Percentiles rank a stretch among this genome's conserved stretches.
These are phyloP conservation scores for Chionis minor DNA, from an alignment of 2,113 vertebrate species.

Conservation along the genomic window DNA sequence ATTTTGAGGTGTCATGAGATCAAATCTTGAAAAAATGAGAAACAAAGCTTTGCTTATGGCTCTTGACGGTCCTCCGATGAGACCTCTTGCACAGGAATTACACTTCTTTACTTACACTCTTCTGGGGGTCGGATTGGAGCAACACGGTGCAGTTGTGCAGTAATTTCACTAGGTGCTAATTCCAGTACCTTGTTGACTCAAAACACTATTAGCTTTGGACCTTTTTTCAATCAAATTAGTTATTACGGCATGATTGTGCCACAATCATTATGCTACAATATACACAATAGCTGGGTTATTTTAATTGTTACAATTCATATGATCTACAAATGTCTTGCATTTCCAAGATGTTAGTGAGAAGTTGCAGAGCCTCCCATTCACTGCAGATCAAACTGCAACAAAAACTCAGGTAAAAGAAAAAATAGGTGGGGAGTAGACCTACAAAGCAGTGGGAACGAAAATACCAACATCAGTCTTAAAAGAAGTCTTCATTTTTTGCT, in stretches of 20 bases:
- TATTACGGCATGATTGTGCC: background rate
- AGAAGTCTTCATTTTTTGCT: background rate
- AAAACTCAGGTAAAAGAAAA: background rate
- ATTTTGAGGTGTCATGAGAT: background rate
- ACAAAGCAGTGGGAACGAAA: background rate
- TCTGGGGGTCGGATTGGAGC: background rate
- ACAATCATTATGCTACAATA: background rate
- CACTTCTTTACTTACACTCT: background rate
- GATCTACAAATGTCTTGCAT: background rate
- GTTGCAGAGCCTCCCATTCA: background rate
- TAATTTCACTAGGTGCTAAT: background rate
- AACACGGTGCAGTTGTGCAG: background rate
- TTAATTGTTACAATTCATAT: background rate
- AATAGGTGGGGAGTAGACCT: background rate
- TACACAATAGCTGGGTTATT: rapidly evolving
- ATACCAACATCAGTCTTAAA: background rate
- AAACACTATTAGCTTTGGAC: background rate
- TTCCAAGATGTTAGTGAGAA: background rate
- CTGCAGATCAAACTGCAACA: rapidly evolving
- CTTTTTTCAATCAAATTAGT: background rate
- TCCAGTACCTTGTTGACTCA: background rate
- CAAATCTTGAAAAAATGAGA: background rate
- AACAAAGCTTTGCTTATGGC: background rate
- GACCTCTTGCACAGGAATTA: background rate
- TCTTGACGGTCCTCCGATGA: background rate